Evolutionary conservation across 2,113 vertebrate species (phyloP).

Genomic region (Sinosuthora webbiana): DNA sequence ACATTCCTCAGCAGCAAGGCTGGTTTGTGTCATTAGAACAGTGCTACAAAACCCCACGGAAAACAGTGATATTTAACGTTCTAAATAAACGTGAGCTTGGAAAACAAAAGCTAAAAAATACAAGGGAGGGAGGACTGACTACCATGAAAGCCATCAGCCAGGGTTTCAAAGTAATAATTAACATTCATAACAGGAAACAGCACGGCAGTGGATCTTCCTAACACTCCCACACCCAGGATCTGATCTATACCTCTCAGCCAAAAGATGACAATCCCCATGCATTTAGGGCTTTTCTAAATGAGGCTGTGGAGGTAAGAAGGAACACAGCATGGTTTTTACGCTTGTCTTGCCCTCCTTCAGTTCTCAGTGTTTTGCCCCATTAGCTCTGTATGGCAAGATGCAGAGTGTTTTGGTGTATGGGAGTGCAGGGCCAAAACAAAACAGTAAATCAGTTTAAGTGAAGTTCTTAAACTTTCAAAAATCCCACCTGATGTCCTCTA

Average conservation of each 20-base stretch:
- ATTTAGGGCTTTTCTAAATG: not conserved
- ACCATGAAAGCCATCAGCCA: not conserved
- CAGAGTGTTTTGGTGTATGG: not conserved
- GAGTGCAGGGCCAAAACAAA: not conserved
- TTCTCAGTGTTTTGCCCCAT: not conserved
- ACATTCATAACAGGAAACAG: not conserved
- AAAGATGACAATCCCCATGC: not conserved
- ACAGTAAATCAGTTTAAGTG: not conserved
- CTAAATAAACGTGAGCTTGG: not conserved
- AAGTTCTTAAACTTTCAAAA: not conserved
- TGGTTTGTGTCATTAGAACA: accelerated
- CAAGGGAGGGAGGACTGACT: not conserved
- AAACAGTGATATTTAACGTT: accelerated
- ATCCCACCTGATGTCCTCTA: not conserved
- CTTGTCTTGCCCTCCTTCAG: not conserved
- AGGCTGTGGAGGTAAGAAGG: not conserved
- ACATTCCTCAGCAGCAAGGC: not conserved
- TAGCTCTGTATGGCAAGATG: not conserved
- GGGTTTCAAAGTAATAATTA: not conserved
- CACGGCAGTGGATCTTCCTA: not conserved
- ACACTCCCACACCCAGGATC: not conserved
- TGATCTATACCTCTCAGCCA: not conserved
- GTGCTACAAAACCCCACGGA: not conserved
- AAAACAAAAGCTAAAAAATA: not conserved
- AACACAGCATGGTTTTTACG: not conserved